Evolutionary conservation across 1,140 invertebrate species (phyloP).

Genomic region (Drosophila albomicans): DNA sequence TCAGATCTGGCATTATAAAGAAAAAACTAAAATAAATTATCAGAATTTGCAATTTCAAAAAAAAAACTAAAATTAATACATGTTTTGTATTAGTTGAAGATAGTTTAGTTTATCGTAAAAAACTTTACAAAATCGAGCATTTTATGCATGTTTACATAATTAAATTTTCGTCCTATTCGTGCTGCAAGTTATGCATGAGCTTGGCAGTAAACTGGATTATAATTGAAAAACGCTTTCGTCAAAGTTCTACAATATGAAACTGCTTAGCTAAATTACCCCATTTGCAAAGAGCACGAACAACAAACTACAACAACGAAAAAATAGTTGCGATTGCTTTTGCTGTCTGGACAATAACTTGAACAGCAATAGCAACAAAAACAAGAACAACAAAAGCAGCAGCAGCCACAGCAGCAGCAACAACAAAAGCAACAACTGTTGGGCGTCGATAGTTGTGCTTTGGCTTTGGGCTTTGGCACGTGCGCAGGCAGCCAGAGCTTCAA

Average conservation of each 20-base stretch:
- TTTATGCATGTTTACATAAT: no score
- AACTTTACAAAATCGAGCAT: no score
- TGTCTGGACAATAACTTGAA: constrained; percentile 43
- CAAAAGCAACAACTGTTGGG: constrained; percentile 50
- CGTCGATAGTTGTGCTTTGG: constrained; percentile 61
- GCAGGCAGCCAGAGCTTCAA: constrained; percentile 41
- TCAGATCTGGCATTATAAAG: no score
- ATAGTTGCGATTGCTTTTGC: constrained; percentile 15
- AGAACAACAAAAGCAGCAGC: constrained; percentile 40
- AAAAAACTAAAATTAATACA: no score
- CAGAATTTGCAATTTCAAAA: no score
- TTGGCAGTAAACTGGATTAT: background rate
- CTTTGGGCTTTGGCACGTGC: constrained; percentile 70
- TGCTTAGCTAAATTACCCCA: constrained; percentile 10
- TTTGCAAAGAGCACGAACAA: constrained; percentile 24
- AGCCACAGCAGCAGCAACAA: constrained; percentile 15
- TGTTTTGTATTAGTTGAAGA: no score
- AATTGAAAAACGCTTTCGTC: background rate
- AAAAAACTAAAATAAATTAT: no score
- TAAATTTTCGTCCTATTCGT: no score
- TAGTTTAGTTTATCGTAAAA: no score
- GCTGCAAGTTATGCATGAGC: background rate
- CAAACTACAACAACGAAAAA: constrained; percentile 16
- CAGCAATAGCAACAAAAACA: constrained; percentile 28
- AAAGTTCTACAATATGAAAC: background rate